Percentiles rank a stretch among this genome's conserved stretches.
Conservation (phyloP, 2,797 vertebrate genomes). For the Anguilla pacifica region DNA sequence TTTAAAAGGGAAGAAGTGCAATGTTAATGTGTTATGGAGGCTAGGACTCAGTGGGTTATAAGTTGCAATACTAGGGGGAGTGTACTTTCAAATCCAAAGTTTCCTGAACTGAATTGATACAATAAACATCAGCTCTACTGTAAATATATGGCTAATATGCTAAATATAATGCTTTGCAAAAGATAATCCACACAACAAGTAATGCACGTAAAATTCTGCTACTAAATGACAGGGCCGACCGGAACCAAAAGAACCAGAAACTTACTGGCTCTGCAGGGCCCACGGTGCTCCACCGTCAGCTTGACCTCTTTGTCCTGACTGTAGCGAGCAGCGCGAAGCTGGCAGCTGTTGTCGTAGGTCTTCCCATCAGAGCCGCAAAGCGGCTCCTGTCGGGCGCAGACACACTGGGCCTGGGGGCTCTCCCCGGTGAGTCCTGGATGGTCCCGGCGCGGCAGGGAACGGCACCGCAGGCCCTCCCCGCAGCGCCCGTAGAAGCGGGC, state of each 20-base stretch:
- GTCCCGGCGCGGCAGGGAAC: conserved; percentile 35
- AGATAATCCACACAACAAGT: too few relatives aligned
- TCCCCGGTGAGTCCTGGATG: conserved; percentile 8
- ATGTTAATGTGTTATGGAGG: not conserved
- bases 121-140: not conserved
- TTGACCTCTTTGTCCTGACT: conserved; percentile 32
- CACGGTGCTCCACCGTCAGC: conserved; percentile 46
- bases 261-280: conserved; percentile 59
- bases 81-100: not conserved
- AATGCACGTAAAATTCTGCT: not conserved
- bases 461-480: conserved; percentile 53
- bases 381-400: conserved; percentile 52
- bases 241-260: conserved; percentile 24
- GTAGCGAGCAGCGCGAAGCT: conserved; percentile 48
- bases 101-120: conserved; percentile 5
- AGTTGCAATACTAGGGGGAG: not conserved
- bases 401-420: conserved; percentile 47
- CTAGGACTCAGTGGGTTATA: not conserved
- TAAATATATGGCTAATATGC: not conserved
- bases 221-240: conserved; percentile 29
- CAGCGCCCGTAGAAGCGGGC: conserved; percentile 51
- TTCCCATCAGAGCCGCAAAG: conserved; percentile 57
- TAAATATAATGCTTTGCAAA: not conserved
- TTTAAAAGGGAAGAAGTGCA: too few relatives aligned
- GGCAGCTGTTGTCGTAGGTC: conserved; percentile 58